Evolutionary conservation across 2,113 vertebrate genomes (phyloP).

Genomic region (Cheilinus undulatus): DNA sequence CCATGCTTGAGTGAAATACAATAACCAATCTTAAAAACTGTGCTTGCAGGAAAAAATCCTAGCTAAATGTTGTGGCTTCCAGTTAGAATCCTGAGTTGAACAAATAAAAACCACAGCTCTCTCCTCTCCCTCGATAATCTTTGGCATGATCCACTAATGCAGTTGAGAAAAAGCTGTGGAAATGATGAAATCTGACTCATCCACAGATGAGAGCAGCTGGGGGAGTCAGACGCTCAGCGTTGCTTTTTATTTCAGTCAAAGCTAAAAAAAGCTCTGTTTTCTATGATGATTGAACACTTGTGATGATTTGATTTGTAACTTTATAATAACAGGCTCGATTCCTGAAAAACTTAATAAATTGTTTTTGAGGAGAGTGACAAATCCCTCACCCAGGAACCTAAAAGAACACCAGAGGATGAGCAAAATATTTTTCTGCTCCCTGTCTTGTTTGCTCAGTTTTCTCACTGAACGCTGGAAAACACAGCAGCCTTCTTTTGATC

Average conservation of each 20-base stretch:
- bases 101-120: conserved; percentile 1
- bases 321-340: neutral
- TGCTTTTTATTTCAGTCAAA: neutral
- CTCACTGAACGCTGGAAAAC: conserved; percentile 21
- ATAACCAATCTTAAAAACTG: conserved; percentile 5
- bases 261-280: neutral
- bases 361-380: conserved; percentile 24
- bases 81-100: conserved; percentile 19
- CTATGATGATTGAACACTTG: conserved; percentile 7
- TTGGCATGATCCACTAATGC: conserved; percentile 12
- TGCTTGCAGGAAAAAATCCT: conserved; percentile 12
- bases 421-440: conserved; percentile 31
- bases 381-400: conserved; percentile 32
- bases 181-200: conserved; percentile 37
- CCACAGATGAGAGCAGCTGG: conserved; percentile 6
- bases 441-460: conserved; percentile 38
- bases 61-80: conserved; percentile 18
- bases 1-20: conserved; percentile 49
- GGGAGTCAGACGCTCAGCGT: neutral
- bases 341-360: conserved; percentile 1
- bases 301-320: conserved; percentile 23
- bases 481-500: conserved; percentile 56
- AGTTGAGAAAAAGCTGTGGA: neutral
- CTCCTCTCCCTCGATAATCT: conserved; percentile 15
- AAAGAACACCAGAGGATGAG: conserved; percentile 26